Percentiles rank a stretch among this genome's conserved stretches.
phyloP scores from a whole-genome alignment of 1,140 invertebrate genomes.

The Dendroctonus ponderosae region DNA sequence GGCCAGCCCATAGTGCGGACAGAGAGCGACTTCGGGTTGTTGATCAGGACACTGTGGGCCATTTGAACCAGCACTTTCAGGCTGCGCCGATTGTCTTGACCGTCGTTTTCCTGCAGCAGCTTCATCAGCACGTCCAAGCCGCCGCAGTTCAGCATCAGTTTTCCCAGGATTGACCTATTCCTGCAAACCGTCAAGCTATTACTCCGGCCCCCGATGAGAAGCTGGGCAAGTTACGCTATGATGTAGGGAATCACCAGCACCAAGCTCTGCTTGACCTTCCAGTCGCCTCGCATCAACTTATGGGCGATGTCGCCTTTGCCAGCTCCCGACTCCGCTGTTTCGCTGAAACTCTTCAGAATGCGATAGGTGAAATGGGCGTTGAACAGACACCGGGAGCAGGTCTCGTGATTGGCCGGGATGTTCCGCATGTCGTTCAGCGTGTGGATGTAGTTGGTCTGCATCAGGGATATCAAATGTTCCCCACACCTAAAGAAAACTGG shows the following conservation, averaged over 20 bases:
- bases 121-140: slow-evolving; percentile 43
- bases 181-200: slow-evolving; percentile 33
- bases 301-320: slow-evolving; percentile 59
- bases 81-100: slow-evolving; percentile 27
- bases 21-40: slow-evolving; percentile 25
- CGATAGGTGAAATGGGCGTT: slow-evolving; percentile 49
- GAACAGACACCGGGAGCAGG: slow-evolving; percentile 45
- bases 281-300: slow-evolving; percentile 52
- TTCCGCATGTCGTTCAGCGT: slow-evolving; percentile 38
- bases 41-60: slow-evolving; percentile 49
- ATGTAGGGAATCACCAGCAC: slow-evolving; percentile 56
- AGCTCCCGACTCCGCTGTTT: slow-evolving; percentile 54
- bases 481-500: slow-evolving; percentile 34
- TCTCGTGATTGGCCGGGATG: slow-evolving; percentile 30
- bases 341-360: slow-evolving; percentile 52
- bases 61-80: slow-evolving; percentile 48
- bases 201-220: too few relatives aligned
- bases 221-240: slow-evolving; percentile 50
- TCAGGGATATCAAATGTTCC: slow-evolving; percentile 44
- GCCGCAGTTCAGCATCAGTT: slow-evolving; percentile 43
- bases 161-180: slow-evolving; percentile 38
- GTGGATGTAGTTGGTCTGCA: slow-evolving; percentile 43
- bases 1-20: neutral
- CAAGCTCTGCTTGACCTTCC: slow-evolving; percentile 53
- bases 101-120: slow-evolving; percentile 35